These are phyloP conservation scores for Malurus splendens DNA, from an alignment of 2,797 vertebrate genomes.

Conservation along the genomic window DNA sequence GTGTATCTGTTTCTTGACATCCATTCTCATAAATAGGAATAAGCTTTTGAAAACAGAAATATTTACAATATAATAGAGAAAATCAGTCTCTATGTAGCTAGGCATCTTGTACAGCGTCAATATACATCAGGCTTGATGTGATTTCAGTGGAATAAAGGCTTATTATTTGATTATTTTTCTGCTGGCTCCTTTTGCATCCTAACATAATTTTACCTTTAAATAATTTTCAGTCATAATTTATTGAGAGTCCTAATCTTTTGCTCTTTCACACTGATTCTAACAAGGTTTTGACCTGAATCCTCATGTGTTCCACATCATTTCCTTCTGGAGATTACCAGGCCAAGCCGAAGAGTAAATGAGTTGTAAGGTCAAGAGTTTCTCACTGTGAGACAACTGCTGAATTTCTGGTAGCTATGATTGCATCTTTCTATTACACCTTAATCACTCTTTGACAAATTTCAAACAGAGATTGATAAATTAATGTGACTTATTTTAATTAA, in stretches of 20 bases:
- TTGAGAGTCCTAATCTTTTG: conserved; percentile 30
- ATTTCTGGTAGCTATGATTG: conserved; percentile 59
- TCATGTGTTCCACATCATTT: conserved; percentile 63
- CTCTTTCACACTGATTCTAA: conserved; percentile 45
- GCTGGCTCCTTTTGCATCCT: background rate
- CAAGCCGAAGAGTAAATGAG: conserved; percentile 59
- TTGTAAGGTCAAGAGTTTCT: conserved; percentile 69
- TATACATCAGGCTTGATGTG: background rate
- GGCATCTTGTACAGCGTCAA: background rate
- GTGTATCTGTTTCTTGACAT: background rate
- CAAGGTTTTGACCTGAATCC: conserved; percentile 58
- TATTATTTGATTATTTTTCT: background rate
- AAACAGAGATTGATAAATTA: conserved; percentile 54
- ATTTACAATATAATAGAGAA: background rate
- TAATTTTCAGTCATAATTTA: conserved; percentile 44
- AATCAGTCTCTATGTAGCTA: background rate
- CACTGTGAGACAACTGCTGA: conserved; percentile 56
- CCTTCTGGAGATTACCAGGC: conserved; percentile 61
- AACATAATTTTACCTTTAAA: conserved; percentile 23
- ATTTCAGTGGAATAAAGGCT: background rate
- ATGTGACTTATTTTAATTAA: conserved; percentile 64
- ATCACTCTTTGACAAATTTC: conserved; percentile 60
- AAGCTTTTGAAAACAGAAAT: background rate
- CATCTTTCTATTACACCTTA: conserved; percentile 51
- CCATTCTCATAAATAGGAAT: background rate